These are phyloP conservation scores for Sylvia borin DNA, from an alignment of 2,797 vertebrate species.

Conservation along the genomic window DNA sequence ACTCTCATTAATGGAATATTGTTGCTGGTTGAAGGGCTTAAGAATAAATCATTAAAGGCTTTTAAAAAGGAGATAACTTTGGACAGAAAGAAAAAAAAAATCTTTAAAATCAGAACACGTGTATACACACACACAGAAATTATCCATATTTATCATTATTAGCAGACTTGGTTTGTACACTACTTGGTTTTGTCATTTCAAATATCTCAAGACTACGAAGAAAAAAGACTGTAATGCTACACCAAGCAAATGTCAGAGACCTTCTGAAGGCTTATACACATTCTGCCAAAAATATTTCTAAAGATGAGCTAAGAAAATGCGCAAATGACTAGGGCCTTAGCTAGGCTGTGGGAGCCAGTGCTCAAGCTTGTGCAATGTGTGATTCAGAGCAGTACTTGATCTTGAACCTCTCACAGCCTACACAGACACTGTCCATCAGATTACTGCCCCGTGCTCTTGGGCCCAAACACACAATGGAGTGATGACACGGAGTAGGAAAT, in stretches of 20 bases:
- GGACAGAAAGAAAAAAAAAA: constrained; percentile 8
- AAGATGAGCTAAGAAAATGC: neutral
- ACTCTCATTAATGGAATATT: constrained; percentile 98
- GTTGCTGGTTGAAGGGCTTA: constrained; percentile 96
- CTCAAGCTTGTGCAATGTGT: neutral
- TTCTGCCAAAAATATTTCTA: neutral
- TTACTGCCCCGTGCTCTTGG: neutral
- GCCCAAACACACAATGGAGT: neutral
- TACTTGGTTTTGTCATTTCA: neutral
- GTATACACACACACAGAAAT: neutral
- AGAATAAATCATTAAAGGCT: constrained; percentile 66
- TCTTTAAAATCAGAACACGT: neutral
- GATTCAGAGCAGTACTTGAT: neutral
- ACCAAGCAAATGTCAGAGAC: neutral
- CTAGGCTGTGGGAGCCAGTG: neutral
- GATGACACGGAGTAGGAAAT: fast-evolving
- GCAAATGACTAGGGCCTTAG: neutral
- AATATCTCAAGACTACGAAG: neutral
- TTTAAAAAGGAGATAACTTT: constrained; percentile 31
- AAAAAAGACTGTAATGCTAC: neutral
- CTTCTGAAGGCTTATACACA: neutral
- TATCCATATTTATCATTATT: neutral
- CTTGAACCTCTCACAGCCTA: neutral
- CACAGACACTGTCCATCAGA: neutral
- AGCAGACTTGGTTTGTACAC: neutral